Evolutionary conservation across 2,113 vertebrate species (phyloP).

Genomic region (Marmota flaviventris): DNA sequence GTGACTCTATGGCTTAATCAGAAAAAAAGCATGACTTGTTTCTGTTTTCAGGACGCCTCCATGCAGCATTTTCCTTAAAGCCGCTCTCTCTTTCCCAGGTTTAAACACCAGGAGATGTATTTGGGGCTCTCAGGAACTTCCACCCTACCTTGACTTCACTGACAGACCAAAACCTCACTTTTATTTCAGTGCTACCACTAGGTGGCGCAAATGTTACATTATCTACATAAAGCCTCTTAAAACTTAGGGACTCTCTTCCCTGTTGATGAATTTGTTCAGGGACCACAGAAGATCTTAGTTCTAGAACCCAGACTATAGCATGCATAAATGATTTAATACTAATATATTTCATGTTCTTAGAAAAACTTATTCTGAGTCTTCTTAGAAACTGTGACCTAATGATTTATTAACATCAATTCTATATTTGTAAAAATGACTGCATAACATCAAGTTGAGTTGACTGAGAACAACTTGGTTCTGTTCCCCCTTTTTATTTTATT

Average conservation of each 20-base stretch:
- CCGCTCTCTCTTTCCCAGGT: not conserved
- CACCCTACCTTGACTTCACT: not conserved
- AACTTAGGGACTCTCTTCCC: not conserved
- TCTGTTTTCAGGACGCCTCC: not conserved
- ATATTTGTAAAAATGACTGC: slow-evolving; percentile 21
- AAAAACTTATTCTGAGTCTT: slow-evolving; percentile 37
- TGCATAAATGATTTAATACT: slow-evolving; percentile 26
- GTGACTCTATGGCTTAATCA: not conserved
- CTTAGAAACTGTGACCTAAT: slow-evolving; percentile 7
- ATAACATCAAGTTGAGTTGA: slow-evolving; percentile 15
- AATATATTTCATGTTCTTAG: slow-evolving; percentile 23
- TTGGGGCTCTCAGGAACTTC: no score
- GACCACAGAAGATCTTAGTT: not conserved
- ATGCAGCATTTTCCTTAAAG: not conserved
- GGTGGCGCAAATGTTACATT: slow-evolving; percentile 59
- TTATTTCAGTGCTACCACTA: slow-evolving; percentile 52
- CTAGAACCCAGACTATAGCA: not conserved
- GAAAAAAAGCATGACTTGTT: not conserved
- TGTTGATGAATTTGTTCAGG: not conserved
- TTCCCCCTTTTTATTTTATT: not conserved
- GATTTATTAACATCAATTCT: slow-evolving; percentile 26
- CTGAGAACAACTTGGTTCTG: not conserved
- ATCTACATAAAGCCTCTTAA: not conserved
- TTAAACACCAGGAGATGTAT: not conserved
- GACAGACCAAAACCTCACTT: not conserved